Percentiles rank a stretch among this genome's conserved stretches.
phyloP scores from a whole-genome alignment of 92 coral and sea anemone genomes.

The Porites lobata region DNA sequence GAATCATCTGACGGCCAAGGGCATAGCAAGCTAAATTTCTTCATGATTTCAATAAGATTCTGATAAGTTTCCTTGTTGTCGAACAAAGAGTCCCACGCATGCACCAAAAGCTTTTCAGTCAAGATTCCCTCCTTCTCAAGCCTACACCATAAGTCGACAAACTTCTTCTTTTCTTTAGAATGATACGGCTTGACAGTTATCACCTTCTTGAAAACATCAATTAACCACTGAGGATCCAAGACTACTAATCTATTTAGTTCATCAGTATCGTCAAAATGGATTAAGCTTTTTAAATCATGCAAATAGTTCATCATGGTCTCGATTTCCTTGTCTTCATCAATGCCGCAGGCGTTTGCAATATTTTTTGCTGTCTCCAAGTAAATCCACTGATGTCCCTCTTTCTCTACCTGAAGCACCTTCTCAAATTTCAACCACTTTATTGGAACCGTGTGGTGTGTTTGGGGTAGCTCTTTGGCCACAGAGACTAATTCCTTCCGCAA shows the following conservation, averaged over 20 bases:
- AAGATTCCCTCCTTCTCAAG: slow-evolving; percentile 61
- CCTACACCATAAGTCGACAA: slow-evolving; percentile 31
- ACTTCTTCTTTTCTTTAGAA: background rate
- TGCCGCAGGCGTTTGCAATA: slow-evolving; percentile 35
- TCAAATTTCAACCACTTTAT: slow-evolving; percentile 58
- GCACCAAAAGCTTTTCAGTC: slow-evolving; percentile 7
- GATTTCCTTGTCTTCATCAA: slow-evolving; percentile 20
- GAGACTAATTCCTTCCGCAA: slow-evolving; percentile 38
- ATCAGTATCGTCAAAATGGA: slow-evolving; percentile 53
- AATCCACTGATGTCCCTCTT: slow-evolving; percentile 8
- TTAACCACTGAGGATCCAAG: slow-evolving; percentile 54
- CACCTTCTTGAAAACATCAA: too few relatives aligned
- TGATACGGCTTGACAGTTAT: slow-evolving; percentile 61
- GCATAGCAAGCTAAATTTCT: background rate
- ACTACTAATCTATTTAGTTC: slow-evolving; percentile 45
- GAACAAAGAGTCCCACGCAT: slow-evolving; percentile 37
- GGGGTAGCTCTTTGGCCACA: slow-evolving; percentile 31
- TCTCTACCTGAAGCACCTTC: slow-evolving; percentile 23
- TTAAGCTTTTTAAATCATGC: slow-evolving; percentile 61
- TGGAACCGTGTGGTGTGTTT: slow-evolving; percentile 32
- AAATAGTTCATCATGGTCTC: slow-evolving; percentile 50
- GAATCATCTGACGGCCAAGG: slow-evolving; percentile 7
- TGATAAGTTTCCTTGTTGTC: background rate
- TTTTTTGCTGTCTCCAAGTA: slow-evolving; percentile 22
- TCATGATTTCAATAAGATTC: slow-evolving; percentile 49